Percentiles rank a stretch among this genome's conserved stretches.
Evolutionary conservation across 2,888 invertebrate genomes (phyloP).

Genomic region (Nemotelus nigrinus): DNA sequence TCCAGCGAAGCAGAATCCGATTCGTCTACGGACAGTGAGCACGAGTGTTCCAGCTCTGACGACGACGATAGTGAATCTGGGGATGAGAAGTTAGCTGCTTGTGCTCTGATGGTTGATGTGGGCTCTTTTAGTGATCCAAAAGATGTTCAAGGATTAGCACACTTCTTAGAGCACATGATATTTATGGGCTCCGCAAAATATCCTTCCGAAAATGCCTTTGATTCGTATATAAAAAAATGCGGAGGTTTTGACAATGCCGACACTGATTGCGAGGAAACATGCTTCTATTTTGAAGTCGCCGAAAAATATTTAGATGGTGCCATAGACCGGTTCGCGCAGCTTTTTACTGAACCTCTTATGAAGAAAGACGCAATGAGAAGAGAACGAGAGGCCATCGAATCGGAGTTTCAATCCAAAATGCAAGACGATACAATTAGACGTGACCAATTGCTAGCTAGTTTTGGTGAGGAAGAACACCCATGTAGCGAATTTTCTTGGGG

Average conservation of each 20-base stretch:
- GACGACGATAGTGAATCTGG: constrained; percentile 53
- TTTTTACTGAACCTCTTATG: constrained; percentile 88
- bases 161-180: constrained; percentile 90
- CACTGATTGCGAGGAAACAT: constrained; percentile 87
- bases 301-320: constrained; percentile 80
- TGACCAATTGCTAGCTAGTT: constrained; percentile 76
- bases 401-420: constrained; percentile 85
- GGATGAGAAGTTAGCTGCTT: constrained; percentile 72
- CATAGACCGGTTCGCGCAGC: constrained; percentile 87
- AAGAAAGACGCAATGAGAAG: constrained; percentile 84
- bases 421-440: constrained; percentile 79
- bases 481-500: constrained; percentile 86
- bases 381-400: constrained; percentile 88
- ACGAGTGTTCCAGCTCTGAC: constrained; percentile 5
- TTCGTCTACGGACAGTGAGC: constrained; percentile 50
- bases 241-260: constrained; percentile 89
- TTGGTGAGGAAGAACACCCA: constrained; percentile 77
- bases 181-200: constrained; percentile 94
- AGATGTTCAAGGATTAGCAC: constrained; percentile 81
- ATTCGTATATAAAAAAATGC: constrained; percentile 81
- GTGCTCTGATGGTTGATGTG: constrained; percentile 78
- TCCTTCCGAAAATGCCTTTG: constrained; percentile 86
- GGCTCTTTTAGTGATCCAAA: constrained; percentile 83
- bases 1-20: constrained; percentile 54
- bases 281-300: constrained; percentile 89